Evolutionary conservation across 2,113 vertebrate species (phyloP), one percentile per base, ranked within the genome.

Genomic region (Furnarius figulus): DNA sequence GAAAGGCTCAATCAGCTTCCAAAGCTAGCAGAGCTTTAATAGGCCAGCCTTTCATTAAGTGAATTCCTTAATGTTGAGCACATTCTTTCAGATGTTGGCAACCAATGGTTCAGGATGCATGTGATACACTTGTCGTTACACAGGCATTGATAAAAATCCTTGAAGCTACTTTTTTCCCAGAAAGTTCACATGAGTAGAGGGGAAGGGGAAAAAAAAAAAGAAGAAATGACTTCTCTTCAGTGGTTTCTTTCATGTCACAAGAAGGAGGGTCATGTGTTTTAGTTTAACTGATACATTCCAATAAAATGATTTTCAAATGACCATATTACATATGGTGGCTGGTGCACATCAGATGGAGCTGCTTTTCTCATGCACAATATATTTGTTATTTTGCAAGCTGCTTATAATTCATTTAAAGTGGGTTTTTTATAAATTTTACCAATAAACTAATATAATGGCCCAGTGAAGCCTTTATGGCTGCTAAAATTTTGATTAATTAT

Each of bases 231-330:
- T 94, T 97, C 85, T 97, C 90, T 96, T 98, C 93, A 97, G 97
- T 97, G 90, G 95, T 98, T 98, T 97, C 96, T 98, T 98, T 98
- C 95, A 98, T 98, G 98, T 97, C 95, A 89, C 90, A 97, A 97
- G 97, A 96, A 98, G 93, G 87, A 97, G 52, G 87, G 95, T 98
- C 98, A 98, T 97, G 96, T 97, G 97, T 97, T 96, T 98, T 96
- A 97, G 97, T 97, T 98, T 98, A 98, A 97, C 97, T 96, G 96
- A 98, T 98, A 97, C 98, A 98, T 98, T 98, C 97, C 98, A 98
- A 98, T 98, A 98, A 98, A 98, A 98, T 98, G 93, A 98, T 98
- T 98, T 99, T 98, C 98, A 98, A 98, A 98, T 95, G 96, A 95
- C 78, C 68, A 88, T 97, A 95, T 98, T 98, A 97, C 96, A 97